A percentile compares a stretch with the other conserved stretches of the same genome.
These are phyloP conservation scores for Lampris incognitus DNA, from an alignment of 2,113 vertebrate species.

Conservation along the genomic window DNA sequence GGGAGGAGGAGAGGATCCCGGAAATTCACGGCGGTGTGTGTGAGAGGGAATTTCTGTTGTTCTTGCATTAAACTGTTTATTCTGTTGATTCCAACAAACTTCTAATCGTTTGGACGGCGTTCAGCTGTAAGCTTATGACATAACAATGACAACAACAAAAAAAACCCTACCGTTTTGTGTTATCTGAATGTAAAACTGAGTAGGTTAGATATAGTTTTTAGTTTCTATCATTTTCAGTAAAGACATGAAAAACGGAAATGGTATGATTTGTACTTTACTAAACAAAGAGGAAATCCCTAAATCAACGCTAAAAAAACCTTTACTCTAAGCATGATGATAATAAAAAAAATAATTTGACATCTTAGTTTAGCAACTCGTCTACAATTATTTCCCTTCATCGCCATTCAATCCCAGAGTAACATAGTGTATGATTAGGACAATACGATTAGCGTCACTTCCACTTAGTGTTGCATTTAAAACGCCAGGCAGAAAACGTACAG, in stretches of 20 bases:
- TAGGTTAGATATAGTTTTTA: background rate
- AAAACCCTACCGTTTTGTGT: background rate
- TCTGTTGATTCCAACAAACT: no score
- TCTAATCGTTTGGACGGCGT: no score
- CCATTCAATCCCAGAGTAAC: constrained; percentile 27
- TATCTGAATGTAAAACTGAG: background rate
- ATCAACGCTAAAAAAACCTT: background rate
- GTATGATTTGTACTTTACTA: constrained; percentile 60
- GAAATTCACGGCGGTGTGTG: no score
- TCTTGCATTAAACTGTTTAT: no score
- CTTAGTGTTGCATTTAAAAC: constrained; percentile 52
- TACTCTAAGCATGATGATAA: constrained; percentile 37
- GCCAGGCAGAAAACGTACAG: constrained; percentile 11
- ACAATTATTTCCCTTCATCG: background rate
- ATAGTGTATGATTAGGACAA: constrained; percentile 22
- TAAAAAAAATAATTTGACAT: constrained; percentile 30
- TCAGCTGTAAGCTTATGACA: no score
- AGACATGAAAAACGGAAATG: constrained; percentile 37
- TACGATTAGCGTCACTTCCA: constrained; percentile 16
- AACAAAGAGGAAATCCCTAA: constrained; percentile 30
- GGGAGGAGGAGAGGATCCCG: no score
- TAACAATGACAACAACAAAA: no score
- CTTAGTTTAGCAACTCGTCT: background rate
- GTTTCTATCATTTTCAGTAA: background rate
- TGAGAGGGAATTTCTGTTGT: no score